Conservation (phyloP, 2,888 invertebrate species). For the Eilema caniola region DNA sequence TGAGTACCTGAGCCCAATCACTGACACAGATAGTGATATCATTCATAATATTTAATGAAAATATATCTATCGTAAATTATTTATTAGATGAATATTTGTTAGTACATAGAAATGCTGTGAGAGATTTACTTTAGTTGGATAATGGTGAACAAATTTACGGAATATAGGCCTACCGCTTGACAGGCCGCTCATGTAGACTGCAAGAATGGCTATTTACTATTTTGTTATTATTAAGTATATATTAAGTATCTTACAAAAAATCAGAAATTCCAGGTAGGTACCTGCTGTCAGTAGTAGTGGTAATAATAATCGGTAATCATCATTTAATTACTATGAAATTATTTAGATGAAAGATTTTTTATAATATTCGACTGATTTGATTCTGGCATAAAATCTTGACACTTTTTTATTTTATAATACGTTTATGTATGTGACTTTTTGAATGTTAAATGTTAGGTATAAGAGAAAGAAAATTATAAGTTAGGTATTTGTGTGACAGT, state of each 20-base stretch:
- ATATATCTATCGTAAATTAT: slow-evolving; percentile 49
- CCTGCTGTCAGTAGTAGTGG: not conserved
- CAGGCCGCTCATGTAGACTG: not conserved
- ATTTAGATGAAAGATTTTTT: not conserved
- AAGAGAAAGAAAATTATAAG: not conserved
- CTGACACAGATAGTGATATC: slow-evolving; percentile 49
- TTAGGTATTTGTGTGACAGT: not conserved
- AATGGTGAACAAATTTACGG: not conserved
- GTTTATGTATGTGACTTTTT: not conserved
- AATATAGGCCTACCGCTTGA: slow-evolving; percentile 47
- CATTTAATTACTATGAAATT: not conserved
- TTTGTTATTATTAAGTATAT: no score
- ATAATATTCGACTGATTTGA: not conserved
- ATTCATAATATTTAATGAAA: slow-evolving; percentile 50
- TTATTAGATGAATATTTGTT: slow-evolving; percentile 42
- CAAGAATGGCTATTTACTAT: not conserved
- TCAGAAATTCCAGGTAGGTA: no score
- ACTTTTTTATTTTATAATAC: not conserved
- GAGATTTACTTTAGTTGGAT: slow-evolving; percentile 22
- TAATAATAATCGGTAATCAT: not conserved
- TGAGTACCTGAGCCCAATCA: slow-evolving; percentile 70
- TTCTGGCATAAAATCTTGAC: not conserved
- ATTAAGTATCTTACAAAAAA: not conserved
- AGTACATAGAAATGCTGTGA: slow-evolving; percentile 55
- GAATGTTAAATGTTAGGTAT: not conserved